These are phyloP conservation scores for Pseudopodoces humilis DNA, from an alignment of 2,113 vertebrate species.

Conservation along the genomic window DNA sequence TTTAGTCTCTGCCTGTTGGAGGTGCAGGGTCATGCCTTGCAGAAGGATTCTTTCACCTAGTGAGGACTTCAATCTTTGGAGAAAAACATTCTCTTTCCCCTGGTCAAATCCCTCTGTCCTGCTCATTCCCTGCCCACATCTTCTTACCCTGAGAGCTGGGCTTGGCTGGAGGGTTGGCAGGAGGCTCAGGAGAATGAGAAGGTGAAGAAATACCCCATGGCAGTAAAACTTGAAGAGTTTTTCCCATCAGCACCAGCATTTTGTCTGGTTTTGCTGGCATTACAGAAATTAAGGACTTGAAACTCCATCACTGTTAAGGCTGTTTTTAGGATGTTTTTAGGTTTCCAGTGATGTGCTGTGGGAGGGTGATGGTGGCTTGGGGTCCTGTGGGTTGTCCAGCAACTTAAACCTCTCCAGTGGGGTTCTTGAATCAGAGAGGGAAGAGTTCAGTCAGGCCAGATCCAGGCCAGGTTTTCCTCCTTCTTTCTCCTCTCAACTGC, in stretches of 20 bases:
- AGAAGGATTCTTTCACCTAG: neutral
- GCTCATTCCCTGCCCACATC: fast-evolving
- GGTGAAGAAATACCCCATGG: neutral
- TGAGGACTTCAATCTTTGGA: neutral
- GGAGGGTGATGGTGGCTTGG: neutral
- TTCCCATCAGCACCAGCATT: neutral
- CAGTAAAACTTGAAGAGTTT: neutral
- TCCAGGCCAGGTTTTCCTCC: constrained; percentile 46
- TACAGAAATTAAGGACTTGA: neutral
- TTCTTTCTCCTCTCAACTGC: neutral
- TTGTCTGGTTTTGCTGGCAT: neutral
- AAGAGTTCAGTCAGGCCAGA: neutral
- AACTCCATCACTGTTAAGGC: neutral
- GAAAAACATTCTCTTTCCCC: neutral
- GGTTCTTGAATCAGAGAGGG: neutral
- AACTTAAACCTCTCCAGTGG: neutral
- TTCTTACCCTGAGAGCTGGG: neutral
- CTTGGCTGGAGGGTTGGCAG: neutral
- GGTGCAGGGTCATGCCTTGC: fast-evolving
- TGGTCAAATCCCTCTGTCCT: neutral
- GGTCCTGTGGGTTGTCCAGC: fast-evolving
- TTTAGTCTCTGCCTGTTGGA: fast-evolving
- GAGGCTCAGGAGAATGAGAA: neutral
- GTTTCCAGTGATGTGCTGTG: neutral
- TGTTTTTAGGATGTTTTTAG: neutral